Percentiles rank a stretch among this genome's conserved stretches.
Conservation (phyloP, 2,113 vertebrate species). For the Otolemur garnettii region DNA sequence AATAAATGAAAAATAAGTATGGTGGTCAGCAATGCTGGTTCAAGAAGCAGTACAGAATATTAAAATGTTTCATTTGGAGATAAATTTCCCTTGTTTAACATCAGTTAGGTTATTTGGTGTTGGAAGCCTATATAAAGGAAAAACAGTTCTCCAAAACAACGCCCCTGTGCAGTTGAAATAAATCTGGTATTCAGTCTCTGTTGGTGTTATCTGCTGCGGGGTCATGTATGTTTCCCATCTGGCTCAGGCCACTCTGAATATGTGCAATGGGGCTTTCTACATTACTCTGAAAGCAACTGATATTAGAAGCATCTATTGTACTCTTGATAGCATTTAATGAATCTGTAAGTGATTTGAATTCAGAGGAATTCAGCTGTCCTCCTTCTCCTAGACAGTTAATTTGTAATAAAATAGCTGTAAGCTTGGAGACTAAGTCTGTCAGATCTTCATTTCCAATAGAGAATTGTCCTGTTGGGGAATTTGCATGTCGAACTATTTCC, state of each 20-base stretch:
- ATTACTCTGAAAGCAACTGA: conserved; percentile 99
- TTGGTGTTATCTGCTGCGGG: conserved; percentile 98
- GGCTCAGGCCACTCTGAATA: conserved; percentile 99
- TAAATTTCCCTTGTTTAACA: conserved; percentile 82
- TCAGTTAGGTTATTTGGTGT: conserved; percentile 85
- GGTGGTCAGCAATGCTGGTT: conserved; percentile 86
- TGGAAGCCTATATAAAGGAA: conserved; percentile 82
- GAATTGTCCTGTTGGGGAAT: conserved; percentile 91
- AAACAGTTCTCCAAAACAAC: conserved; percentile 79
- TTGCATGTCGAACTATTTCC: conserved; percentile 93
- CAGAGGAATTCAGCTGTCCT: conserved; percentile 98
- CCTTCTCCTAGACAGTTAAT: conserved; percentile 99
- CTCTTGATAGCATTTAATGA: conserved; percentile 98
- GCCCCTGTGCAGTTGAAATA: conserved; percentile 78
- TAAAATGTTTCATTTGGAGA: conserved; percentile 81
- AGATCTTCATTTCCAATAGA: conserved; percentile 92
- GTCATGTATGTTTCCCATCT: conserved; percentile 98
- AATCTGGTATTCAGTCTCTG: conserved; percentile 91
- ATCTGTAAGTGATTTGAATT: conserved; percentile 99
- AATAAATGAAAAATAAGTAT: conserved; percentile 85
- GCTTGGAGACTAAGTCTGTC: conserved; percentile 95
- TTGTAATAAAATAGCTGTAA: conserved; percentile 97
- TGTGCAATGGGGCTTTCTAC: conserved; percentile 99
- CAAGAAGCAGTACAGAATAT: conserved; percentile 83
- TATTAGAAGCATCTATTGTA: conserved; percentile 97